Evolutionary conservation across 2,888 invertebrate genomes (phyloP).

Genomic region (Meiosimyza decipiens): DNA sequence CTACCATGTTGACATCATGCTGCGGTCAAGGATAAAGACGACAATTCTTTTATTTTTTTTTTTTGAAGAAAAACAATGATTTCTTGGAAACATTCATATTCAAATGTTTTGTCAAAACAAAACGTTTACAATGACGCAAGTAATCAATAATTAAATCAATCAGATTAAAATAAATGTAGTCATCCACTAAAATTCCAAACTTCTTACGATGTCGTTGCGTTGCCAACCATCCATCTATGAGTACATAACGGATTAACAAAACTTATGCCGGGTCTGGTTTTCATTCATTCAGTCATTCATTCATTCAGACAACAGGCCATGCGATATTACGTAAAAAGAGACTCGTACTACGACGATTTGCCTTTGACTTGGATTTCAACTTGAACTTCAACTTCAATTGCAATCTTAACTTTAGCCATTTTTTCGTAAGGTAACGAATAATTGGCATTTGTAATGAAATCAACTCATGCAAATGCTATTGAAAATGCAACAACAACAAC

Average conservation of each 20-base stretch:
- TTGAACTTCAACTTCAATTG: conserved; percentile 7
- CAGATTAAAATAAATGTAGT: too few relatives aligned
- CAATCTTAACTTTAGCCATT: neutral
- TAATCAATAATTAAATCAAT: too few relatives aligned
- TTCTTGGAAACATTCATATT: too few relatives aligned
- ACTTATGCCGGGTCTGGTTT: neutral
- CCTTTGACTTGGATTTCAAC: neutral
- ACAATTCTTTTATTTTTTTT: too few relatives aligned
- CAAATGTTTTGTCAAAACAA: too few relatives aligned
- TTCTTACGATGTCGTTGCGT: neutral
- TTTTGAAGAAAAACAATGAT: too few relatives aligned
- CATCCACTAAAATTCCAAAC: too few relatives aligned
- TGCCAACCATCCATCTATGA: neutral
- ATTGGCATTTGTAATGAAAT: conserved; percentile 3
- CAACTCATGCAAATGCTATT: conserved; percentile 1
- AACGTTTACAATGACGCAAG: too few relatives aligned
- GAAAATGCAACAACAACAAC: neutral
- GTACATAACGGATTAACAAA: conserved; percentile 3
- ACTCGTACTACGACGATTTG: neutral
- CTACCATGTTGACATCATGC: too few relatives aligned
- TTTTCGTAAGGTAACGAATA: conserved; percentile 1
- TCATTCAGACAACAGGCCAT: conserved; percentile 1
- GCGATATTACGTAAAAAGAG: neutral
- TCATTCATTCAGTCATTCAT: conserved; percentile 15
- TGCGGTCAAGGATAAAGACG: too few relatives aligned